Percentiles rank a stretch among this genome's conserved stretches.
phyloP scores from a whole-genome alignment of 2,888 invertebrate species.

The Tridacna crocea region DNA sequence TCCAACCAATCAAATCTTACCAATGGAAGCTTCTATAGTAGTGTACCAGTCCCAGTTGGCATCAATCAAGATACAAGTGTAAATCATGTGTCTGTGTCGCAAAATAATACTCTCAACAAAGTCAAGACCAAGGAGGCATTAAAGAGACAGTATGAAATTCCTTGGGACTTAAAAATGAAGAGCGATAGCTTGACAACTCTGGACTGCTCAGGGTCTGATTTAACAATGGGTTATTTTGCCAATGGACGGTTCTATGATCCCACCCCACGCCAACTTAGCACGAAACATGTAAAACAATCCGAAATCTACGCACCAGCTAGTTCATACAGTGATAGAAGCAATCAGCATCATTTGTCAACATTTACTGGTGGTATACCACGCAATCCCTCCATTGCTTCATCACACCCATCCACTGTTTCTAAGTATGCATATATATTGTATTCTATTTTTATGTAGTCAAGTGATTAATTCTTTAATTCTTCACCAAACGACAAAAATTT shows the following conservation, averaged over 20 bases:
- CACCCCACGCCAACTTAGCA: conserved; percentile 64
- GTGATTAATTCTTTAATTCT: background rate
- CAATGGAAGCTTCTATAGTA: conserved; percentile 75
- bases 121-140: conserved; percentile 44
- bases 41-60: conserved; percentile 75
- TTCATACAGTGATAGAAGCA: conserved; percentile 78
- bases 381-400: conserved; percentile 67
- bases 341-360: conserved; percentile 74
- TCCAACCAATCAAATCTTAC: conserved; percentile 39
- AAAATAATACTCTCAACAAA: conserved; percentile 53
- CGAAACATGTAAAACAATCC: conserved; percentile 25
- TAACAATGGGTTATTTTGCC: conserved; percentile 75
- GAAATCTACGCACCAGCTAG: conserved; percentile 80
- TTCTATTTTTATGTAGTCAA: no score
- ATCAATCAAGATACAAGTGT: conserved; percentile 56
- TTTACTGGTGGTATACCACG: conserved; percentile 71
- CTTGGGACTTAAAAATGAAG: conserved; percentile 53
- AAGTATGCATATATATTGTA: conserved; percentile 62
- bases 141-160: conserved; percentile 62
- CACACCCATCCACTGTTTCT: conserved; percentile 60
- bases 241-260: conserved; percentile 79
- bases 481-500: background rate
- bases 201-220: conserved; percentile 63
- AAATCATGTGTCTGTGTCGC: conserved; percentile 63
- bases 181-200: conserved; percentile 55